Conservation (phyloP, 2,797 vertebrate species). For the Chelon auratus region DNA sequence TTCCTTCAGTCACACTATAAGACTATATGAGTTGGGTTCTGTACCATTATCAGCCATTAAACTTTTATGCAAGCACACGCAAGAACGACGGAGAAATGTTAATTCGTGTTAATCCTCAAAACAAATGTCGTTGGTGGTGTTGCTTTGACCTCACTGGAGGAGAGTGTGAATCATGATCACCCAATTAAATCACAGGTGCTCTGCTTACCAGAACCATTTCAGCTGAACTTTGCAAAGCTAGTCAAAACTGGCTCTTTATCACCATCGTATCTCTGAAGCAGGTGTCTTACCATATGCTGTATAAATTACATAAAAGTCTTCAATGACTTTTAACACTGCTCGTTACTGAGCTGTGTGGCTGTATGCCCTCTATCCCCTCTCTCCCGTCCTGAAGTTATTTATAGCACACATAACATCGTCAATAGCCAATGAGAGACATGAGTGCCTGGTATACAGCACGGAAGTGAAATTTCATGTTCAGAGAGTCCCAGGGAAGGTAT, state of each 20-base stretch:
- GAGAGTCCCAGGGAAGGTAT: constrained; percentile 36
- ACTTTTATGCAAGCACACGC: constrained; percentile 8
- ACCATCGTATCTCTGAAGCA: constrained; percentile 58
- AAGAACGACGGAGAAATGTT: constrained; percentile 27
- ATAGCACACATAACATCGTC: constrained; percentile 49
- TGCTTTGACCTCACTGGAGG: constrained; percentile 18
- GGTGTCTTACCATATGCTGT: constrained; percentile 79
- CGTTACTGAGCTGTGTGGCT: constrained; percentile 58
- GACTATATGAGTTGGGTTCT: background rate
- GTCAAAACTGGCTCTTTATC: constrained; percentile 22
- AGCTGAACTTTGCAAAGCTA: constrained; percentile 19
- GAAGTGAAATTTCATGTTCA: constrained; percentile 73
- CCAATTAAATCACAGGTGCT: constrained; percentile 14
- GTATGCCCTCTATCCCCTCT: constrained; percentile 42
- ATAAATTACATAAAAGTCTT: constrained; percentile 74
- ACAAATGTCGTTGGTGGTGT: constrained; percentile 13
- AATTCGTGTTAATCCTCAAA: constrained; percentile 11
- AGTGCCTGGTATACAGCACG: constrained; percentile 37
- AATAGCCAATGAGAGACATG: constrained; percentile 43
- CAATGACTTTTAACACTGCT: constrained; percentile 69
- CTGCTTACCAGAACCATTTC: constrained; percentile 2
- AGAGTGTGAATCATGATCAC: constrained; percentile 1
- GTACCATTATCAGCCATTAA: constrained; percentile 9
- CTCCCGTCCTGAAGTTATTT: constrained; percentile 59
- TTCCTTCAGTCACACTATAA: background rate